phyloP scores from a whole-genome alignment of 2,797 vertebrate species.

The Micropoecilia bifurca region DNA sequence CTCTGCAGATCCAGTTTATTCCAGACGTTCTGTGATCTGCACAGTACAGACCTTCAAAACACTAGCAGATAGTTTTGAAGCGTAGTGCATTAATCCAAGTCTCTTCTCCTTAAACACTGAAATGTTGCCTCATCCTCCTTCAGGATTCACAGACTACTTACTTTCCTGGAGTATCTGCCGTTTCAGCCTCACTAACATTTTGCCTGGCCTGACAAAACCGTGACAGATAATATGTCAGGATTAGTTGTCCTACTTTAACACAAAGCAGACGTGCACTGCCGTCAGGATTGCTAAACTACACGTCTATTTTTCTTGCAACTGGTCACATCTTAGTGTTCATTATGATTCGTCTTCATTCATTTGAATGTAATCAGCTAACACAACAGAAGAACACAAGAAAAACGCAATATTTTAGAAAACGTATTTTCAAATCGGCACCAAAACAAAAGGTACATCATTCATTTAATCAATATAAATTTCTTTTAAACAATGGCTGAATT shows the following conservation, averaged over 20 bases:
- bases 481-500: neutral
- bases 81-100: constrained; percentile 44
- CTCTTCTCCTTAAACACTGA: constrained; percentile 36
- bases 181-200: constrained; percentile 52
- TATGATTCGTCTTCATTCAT: neutral
- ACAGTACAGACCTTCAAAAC: constrained; percentile 26
- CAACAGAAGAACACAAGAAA: neutral
- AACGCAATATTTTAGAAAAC: neutral
- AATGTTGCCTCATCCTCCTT: constrained; percentile 48
- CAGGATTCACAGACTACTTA: constrained; percentile 49
- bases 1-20: neutral
- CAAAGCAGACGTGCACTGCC: constrained; percentile 43
- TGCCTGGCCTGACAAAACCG: constrained; percentile 51
- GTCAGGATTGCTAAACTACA: constrained; percentile 34
- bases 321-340: neutral
- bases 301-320: constrained; percentile 14
- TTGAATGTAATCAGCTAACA: neutral
- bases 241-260: constrained; percentile 59
- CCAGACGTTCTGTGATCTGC: constrained; percentile 6
- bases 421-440: neutral
- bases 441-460: neutral
- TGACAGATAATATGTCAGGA: constrained; percentile 65
- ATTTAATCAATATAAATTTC: neutral
- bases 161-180: constrained; percentile 61
- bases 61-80: constrained; percentile 9